Conservation (phyloP, 2,797 vertebrate species). For the Pachyuromys duprasi region DNA sequence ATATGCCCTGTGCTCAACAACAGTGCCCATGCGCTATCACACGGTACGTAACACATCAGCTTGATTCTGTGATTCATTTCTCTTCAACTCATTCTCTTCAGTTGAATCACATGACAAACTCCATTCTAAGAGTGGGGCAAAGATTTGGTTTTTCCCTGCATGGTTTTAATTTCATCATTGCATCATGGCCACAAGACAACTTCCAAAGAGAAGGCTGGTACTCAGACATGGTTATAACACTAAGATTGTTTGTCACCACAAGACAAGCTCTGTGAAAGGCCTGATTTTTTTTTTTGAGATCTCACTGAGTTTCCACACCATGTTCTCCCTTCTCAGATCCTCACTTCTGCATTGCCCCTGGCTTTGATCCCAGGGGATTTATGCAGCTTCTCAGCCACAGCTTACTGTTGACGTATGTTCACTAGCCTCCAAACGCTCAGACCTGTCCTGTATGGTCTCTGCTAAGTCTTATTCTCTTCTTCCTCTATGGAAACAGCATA, state of each 20-base stretch:
- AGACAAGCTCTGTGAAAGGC: constrained; percentile 36
- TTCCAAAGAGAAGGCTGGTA: neutral
- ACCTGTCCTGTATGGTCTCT: neutral
- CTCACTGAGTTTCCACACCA: neutral
- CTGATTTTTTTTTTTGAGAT: neutral
- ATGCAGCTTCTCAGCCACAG: neutral
- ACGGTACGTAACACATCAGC: neutral
- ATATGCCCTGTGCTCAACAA: neutral
- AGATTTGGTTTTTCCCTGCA: neutral
- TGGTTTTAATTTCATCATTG: neutral
- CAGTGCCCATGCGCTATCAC: neutral
- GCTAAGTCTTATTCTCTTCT: neutral
- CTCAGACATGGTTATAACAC: neutral
- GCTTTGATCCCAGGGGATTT: constrained; percentile 12
- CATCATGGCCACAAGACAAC: neutral
- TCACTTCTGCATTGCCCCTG: neutral
- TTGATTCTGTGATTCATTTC: neutral
- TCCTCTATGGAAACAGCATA: neutral
- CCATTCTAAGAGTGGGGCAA: neutral
- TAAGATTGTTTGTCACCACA: neutral
- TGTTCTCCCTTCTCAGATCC: neutral
- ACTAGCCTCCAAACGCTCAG: neutral
- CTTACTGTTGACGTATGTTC: constrained; percentile 6
- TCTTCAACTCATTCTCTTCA: neutral
- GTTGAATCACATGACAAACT: neutral